These are phyloP conservation scores for Chironex yamaguchii DNA, from an alignment of 30 jellyfish, hydroid and myxozoan genomes.

Conservation along the genomic window DNA sequence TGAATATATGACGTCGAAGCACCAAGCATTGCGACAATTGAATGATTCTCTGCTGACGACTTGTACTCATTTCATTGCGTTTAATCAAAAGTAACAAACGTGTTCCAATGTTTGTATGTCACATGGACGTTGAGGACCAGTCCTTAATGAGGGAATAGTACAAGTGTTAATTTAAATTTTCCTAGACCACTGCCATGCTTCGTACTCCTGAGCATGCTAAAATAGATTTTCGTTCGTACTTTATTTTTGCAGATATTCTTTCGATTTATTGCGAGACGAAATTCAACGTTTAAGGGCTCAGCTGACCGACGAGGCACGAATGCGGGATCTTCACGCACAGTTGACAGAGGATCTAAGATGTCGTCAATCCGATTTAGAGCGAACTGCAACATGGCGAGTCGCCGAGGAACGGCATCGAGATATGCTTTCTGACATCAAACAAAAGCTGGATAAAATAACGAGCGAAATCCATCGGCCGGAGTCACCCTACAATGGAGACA, in stretches of 20 bases:
- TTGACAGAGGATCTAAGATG: background rate
- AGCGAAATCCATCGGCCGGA: background rate
- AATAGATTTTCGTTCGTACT: no score
- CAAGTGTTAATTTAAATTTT: no score
- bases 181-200: no score
- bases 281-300: constrained; percentile 5
- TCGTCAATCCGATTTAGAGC: background rate
- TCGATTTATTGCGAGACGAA: background rate
- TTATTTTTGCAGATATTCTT: background rate
- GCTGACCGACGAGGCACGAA: background rate
- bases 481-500: background rate
- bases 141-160: no score
- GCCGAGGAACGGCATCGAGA: background rate
- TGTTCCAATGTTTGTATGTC: no score
- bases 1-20: no score
- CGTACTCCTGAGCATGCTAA: no score
- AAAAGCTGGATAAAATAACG: background rate
- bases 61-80: no score
- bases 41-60: no score
- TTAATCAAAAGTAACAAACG: no score
- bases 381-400: background rate
- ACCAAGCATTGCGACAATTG: no score
- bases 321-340: background rate
- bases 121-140: no score
- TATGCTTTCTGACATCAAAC: background rate